Evolutionary conservation across 2,888 invertebrate species (phyloP).

Genomic region (Cyaniris semiargus): DNA sequence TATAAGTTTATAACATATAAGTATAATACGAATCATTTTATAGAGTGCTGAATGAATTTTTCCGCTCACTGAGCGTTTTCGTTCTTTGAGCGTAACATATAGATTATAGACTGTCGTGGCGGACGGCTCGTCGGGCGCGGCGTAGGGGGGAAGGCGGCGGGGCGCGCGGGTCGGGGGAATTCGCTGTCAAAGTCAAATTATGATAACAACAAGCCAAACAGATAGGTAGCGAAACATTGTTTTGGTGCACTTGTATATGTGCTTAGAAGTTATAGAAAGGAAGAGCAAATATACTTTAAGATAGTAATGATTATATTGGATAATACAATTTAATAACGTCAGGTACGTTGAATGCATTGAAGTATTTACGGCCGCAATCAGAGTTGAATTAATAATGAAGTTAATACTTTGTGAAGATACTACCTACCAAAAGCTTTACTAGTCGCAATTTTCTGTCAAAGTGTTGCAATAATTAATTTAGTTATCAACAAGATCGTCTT

Average conservation of each 20-base stretch:
- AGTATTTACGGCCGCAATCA: not conserved
- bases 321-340: not conserved
- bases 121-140: not conserved
- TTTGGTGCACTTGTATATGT: not conserved
- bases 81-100: too few species aligned
- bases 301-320: not conserved
- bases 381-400: not conserved
- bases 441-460: too few species aligned
- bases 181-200: not conserved
- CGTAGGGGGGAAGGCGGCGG: not conserved
- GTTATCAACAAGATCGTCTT: too few species aligned
- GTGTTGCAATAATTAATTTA: too few species aligned
- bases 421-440: too few species aligned
- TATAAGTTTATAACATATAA: too few species aligned
- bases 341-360: not conserved
- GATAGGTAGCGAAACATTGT: not conserved
- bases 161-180: not conserved
- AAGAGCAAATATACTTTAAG: not conserved
- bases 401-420: too few species aligned
- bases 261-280: not conserved
- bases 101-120: not conserved
- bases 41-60: too few species aligned
- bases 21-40: too few species aligned
- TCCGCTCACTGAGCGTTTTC: too few species aligned
- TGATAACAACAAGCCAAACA: not conserved